Base-by-base conservation (phyloP, 2,888 invertebrate genomes). In the Adelognathus sp. region DNA sequence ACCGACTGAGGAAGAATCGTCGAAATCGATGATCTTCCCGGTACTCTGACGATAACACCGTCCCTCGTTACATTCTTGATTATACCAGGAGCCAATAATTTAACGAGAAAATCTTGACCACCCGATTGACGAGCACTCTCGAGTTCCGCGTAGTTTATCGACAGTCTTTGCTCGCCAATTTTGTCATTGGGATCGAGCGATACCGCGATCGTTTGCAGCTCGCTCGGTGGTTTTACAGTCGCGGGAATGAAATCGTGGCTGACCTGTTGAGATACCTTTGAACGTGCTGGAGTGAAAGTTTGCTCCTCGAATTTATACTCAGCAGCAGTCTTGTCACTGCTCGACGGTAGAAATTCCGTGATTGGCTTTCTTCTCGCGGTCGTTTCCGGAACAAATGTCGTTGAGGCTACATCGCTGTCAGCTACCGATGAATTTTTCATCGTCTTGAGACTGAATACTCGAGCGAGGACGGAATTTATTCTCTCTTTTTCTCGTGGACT, bases 81-180 rank as follows among this genome's bases (percentile, higher is more conserved):
- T 3, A 79, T 44, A 16, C 73, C 81, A 0, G 79, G 76, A 18
- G 81, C 60, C 58, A 82, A 63, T 5, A 82, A 33, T 72, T 72
- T 82, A 0, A 75, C 58, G 16, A 82, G 63, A 41, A 82, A 61
- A n/a, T 82, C 75, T 27, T 74, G 79, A 7, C 61, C 71, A n/a
- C 66, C 81, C 0, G 66, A 76, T 18, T 60, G 44, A 3, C 61
- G 74, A 36, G 71, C 74, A 50, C 44, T 66, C 24, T 79, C 29
- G 9, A 61, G 18, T 4, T 71, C 75, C 9, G 31, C 9, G 27
- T 60, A 54, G 24, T 75, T 54, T n/a, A 79, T 50, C 7, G 75
- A 66, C 1, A 70, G 36, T 24, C 11, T 52, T 27, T 75, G 36
- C n/a, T 71, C 70, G 11, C 50, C 66, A 1, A 14, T 5, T 18